Base-by-base conservation (phyloP, 2,113 vertebrate genomes). In the Tautogolabrus adspersus region DNA sequence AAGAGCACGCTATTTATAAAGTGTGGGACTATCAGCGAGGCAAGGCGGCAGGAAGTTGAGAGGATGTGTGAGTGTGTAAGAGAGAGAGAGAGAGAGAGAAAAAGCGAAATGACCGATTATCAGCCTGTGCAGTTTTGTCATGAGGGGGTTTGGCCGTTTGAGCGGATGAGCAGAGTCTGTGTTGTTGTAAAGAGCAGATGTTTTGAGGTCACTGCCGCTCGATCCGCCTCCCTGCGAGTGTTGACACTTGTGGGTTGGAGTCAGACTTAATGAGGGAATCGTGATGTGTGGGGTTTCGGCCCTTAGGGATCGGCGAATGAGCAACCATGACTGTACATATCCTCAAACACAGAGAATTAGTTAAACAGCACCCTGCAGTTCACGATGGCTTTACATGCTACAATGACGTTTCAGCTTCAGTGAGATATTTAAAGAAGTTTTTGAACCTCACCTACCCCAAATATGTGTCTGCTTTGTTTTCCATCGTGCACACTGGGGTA, bases 1-100 rank as follows among this genome's bases (percentile, higher is more conserved):
- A 88, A 90, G 83, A 51, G 71, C 87, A 92, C 85, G 78, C 84
- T 92, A 91, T 93, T 93, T 91, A 89, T 90, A 92, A 90, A 74
- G 86, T 87, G 88, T 88, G 88, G 74, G 87, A 77, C 83, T 63
- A 83, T 85, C 88, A 77, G 75, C 49, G n/a, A 66, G 72, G 82
- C 59, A 46, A 55, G 64, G 64, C 42, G 70, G 37, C 40, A 62
- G 75, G 73, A 74, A 51, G 85, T 5, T 58, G 55, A 49, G 69
- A 84, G 75, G 81, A 84, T 84, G 65, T 54, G 26, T 26, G 26
- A 26, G 26, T 26, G 26, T 26, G 26, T 26, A 26, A 26, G 68
- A 42, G 55, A 55, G 66, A 64, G 84, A 37, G 67, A n/a, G 55
- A n/a, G 52, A 58, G 72, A 55, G 60, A 58, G 58, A 72, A 54